Base-by-base conservation (phyloP, 2,888 invertebrate species). In the Rhagium mordax region DNA sequence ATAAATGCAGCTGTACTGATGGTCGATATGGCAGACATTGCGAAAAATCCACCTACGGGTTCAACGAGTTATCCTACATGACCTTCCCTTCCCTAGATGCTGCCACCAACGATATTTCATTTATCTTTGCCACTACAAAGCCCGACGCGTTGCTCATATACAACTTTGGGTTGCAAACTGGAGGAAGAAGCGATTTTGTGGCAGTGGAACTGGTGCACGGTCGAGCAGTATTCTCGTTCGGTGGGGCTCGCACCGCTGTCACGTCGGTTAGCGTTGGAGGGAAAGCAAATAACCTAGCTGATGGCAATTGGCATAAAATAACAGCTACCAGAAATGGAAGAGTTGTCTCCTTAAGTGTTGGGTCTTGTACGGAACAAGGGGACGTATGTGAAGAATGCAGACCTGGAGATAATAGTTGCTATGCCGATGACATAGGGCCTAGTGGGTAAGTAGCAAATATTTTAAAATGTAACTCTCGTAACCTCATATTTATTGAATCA, bases 301-400 rank as follows among this genome's bases (percentile, higher is more conserved):
- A 97, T 86, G 97, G 97, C 0, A 92, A 91, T 77, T 98, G 98
- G 98, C 93, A 96, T 85, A 96, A 96, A 84, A 92, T 98, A 16
- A 96, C 95, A 0, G 97, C 96, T 0, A 97, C 96, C 0, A 91
- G 97, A 84, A 97, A 97, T 85, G 96, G 97, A 24, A 90, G 95
- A 77, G 96, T 96, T 0, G 93, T 96, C 80, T 96, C 96, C 0
- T 86, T 97, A 27, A 96, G 95, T 82, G 92, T 96, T 2, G 93
- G 95, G 0, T 89, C 91, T 24, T 97, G 97, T 84, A 92, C 92
- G 0, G 96, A 97, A 78, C 95, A 96, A 84, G 97, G 96, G 0
- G 96, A 96, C 84, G 88, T 93, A 57, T 97, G 97, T 84, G 93
- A 93, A 73, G 96, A 97, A 80, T 97, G 97, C 84, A 91, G 93